Evolutionary conservation across 1,140 invertebrate genomes (phyloP).

Genomic region (Drosophila bifasciata): DNA sequence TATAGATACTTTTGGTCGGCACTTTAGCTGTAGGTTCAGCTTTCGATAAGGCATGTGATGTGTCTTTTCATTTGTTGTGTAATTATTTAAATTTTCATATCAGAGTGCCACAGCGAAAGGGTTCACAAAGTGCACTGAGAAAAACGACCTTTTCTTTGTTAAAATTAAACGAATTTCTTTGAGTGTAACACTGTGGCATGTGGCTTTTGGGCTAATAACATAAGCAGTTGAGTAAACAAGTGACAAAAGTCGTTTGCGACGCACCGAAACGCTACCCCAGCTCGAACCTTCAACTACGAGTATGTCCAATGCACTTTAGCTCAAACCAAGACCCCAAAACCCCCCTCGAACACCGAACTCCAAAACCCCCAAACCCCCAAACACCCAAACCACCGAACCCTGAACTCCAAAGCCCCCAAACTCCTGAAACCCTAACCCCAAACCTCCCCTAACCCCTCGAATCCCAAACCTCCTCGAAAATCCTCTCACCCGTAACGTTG

Average conservation of each 20-base stretch:
- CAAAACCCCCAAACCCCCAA: too few relatives aligned
- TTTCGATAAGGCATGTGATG: constrained; percentile 21
- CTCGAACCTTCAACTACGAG: constrained; percentile 3
- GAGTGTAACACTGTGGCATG: constrained; percentile 43
- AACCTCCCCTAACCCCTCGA: too few relatives aligned
- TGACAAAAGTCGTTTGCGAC: constrained; percentile 23
- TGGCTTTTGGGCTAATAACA: constrained; percentile 76
- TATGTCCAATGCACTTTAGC: constrained; percentile 59
- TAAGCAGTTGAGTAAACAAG: constrained; percentile 73
- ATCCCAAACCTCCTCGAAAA: too few relatives aligned
- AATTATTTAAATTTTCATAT: constrained; percentile 59
- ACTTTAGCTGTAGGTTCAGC: constrained; percentile 18
- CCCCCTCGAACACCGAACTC: too few relatives aligned
- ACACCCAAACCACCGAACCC: too few relatives aligned
- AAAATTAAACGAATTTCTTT: constrained; percentile 40
- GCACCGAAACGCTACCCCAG: neutral
- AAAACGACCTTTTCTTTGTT: neutral
- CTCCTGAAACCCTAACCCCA: too few relatives aligned
- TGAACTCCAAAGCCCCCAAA: too few relatives aligned
- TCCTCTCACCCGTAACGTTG: too few relatives aligned
- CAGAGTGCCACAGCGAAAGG: neutral
- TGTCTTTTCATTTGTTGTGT: constrained; percentile 58
- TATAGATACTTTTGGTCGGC: constrained; percentile 58
- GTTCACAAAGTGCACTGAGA: constrained; percentile 1
- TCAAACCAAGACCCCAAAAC: neutral